Conservation (phyloP, 2,888 invertebrate genomes). For the Protonemura montana region DNA sequence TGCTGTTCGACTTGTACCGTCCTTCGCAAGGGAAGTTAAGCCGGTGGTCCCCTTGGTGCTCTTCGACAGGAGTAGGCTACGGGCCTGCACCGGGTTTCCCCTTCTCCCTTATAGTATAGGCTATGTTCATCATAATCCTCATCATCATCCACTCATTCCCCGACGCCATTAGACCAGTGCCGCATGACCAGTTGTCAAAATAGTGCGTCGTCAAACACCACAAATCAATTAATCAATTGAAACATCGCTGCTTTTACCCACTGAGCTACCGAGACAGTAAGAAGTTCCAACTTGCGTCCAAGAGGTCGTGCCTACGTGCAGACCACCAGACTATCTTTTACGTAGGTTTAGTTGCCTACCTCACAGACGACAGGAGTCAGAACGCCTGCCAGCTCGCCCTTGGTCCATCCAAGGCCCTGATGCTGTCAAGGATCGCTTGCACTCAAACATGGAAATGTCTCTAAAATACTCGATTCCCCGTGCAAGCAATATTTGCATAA, state of each 20-base stretch:
- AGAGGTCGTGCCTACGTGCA: not conserved
- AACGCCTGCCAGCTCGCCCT: not conserved
- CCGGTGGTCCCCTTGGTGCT: too few species aligned
- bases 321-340: not conserved
- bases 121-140: too few species aligned
- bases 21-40: too few species aligned
- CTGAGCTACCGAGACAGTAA: not conserved
- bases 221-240: too few species aligned
- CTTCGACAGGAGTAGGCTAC: too few species aligned
- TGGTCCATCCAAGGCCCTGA: not conserved
- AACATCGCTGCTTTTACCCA: not conserved
- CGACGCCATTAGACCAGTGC: too few species aligned
- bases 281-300: not conserved
- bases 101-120: too few species aligned
- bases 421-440: not conserved
- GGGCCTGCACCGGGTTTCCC: too few species aligned
- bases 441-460: not conserved
- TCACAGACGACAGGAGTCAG: not conserved
- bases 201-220: too few species aligned
- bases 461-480: not conserved
- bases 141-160: too few species aligned
- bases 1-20: too few species aligned
- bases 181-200: too few species aligned
- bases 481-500: slow-evolving; percentile 20
- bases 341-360: not conserved